phyloP scores from a whole-genome alignment of 1,140 invertebrate species.

The Pollicipes pollicipes region DNA sequence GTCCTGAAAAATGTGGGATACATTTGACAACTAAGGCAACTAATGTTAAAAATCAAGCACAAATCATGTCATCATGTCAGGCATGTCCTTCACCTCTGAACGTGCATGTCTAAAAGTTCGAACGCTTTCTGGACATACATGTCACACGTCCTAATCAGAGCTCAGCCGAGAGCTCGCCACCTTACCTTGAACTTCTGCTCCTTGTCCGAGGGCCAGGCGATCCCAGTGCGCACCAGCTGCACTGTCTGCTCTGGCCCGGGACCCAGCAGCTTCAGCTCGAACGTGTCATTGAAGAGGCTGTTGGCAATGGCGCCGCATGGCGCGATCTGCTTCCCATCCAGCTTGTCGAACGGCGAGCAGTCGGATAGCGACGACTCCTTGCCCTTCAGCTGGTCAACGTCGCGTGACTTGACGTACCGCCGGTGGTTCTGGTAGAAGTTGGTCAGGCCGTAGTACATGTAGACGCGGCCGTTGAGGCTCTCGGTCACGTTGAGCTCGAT shows the following conservation, averaged over 20 bases:
- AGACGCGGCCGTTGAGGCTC: slow-evolving; percentile 63
- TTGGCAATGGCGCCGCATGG: slow-evolving; percentile 98
- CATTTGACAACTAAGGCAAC: too few relatives aligned
- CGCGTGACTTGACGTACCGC: slow-evolving; percentile 91
- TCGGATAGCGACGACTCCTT: slow-evolving; percentile 43
- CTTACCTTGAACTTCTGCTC: slow-evolving; percentile 60
- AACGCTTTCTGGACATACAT: too few relatives aligned
- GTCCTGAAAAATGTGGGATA: too few relatives aligned
- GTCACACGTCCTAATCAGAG: too few relatives aligned
- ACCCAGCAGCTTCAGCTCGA: neutral
- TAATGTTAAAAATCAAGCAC: too few relatives aligned
- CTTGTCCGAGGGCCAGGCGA: slow-evolving; percentile 93
- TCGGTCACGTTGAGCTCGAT: slow-evolving; percentile 46
- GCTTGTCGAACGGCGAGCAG: slow-evolving; percentile 52
- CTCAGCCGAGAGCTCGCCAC: neutral
- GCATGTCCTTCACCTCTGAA: too few relatives aligned
- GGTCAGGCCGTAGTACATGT: slow-evolving; percentile 90
- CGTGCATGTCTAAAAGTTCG: too few relatives aligned
- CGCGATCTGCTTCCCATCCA: slow-evolving; percentile 42
- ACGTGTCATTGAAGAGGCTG: slow-evolving; percentile 82
- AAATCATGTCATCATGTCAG: too few relatives aligned
- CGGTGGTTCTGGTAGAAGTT: slow-evolving; percentile 99
- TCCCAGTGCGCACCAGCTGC: slow-evolving; percentile 57
- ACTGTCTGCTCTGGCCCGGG: slow-evolving; percentile 26
- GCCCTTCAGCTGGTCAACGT: slow-evolving; percentile 85